phyloP scores from a whole-genome alignment of 2,113 vertebrate genomes.

The Hepsetus odoe region DNA sequence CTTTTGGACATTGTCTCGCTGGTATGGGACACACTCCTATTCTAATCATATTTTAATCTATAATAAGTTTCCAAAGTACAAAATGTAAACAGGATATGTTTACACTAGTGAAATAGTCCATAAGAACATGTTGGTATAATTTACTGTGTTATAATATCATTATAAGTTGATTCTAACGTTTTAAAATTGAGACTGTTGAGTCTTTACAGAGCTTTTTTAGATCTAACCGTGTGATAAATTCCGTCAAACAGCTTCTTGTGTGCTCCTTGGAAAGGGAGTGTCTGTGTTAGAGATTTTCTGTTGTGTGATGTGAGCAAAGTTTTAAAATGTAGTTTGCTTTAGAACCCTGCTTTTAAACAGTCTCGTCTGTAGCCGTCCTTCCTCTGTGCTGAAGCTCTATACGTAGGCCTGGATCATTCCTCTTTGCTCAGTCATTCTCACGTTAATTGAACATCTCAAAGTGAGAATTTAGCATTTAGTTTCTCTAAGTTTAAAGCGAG shows the following conservation, averaged over 20 bases:
- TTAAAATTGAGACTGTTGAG: too few species aligned
- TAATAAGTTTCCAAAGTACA: too few species aligned
- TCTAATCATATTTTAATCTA: background rate
- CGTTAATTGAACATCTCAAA: background rate
- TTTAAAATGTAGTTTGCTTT: too few species aligned
- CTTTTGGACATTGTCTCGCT: constrained; percentile 98
- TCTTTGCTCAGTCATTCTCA: background rate
- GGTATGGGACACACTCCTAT: constrained; percentile 78
- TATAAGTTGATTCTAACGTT: too few species aligned
- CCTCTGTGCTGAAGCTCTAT: background rate
- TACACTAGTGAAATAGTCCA: too few species aligned
- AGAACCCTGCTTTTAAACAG: constrained; percentile 1
- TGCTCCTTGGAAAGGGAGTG: too few species aligned
- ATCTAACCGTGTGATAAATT: too few species aligned
- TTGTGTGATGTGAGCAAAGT: background rate
- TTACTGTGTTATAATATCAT: too few species aligned
- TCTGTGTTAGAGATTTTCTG: constrained; percentile 10
- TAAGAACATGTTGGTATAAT: too few species aligned
- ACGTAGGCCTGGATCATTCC: background rate
- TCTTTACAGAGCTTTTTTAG: too few species aligned
- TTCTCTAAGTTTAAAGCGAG: constrained; percentile 8
- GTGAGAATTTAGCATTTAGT: background rate
- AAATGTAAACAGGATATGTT: too few species aligned
- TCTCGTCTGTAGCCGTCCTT: background rate
- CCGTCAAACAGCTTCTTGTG: too few species aligned